These are phyloP conservation scores for Phylloscopus trochilus DNA, from an alignment of 2,113 vertebrate genomes.

Conservation along the genomic window DNA sequence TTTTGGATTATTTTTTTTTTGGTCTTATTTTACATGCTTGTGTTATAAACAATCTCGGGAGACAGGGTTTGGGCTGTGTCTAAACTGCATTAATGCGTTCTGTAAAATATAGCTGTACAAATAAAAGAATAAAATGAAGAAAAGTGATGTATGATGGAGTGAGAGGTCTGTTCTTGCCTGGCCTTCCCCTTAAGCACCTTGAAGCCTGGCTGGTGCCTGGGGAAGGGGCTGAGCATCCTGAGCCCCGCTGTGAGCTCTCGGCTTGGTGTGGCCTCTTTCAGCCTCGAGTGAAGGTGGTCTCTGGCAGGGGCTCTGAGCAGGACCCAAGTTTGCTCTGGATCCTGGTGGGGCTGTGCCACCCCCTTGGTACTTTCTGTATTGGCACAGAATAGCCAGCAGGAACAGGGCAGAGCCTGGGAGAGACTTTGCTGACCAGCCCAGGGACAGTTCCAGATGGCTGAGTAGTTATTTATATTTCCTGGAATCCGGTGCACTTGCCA, in stretches of 20 bases:
- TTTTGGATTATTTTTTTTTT: constrained; percentile 9
- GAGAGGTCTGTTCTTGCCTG: constrained; percentile 10
- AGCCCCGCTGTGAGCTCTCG: background rate
- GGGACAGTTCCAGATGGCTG: background rate
- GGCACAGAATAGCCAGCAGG: fast-evolving
- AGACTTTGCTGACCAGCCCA: background rate
- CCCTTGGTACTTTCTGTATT: background rate
- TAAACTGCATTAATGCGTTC: constrained; percentile 90
- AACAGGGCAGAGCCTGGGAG: background rate
- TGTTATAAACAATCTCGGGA: constrained; percentile 82
- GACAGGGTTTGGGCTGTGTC: constrained; percentile 89
- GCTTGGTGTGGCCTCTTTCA: background rate
- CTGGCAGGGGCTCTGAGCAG: background rate
- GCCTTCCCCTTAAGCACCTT: background rate
- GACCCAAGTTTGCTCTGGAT: fast-evolving
- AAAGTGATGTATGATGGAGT: constrained; percentile 59
- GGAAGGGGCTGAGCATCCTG: background rate
- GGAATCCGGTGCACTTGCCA: background rate
- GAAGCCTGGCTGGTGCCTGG: background rate
- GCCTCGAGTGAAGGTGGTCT: fast-evolving
- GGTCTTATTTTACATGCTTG: constrained; percentile 80
- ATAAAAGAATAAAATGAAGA: constrained; percentile 95
- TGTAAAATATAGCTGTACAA: constrained; percentile 98
- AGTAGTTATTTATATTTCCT: constrained; percentile 11
- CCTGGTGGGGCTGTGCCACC: background rate